Conservation (phyloP, 1,140 invertebrate species). For the Drosophila funebris region DNA sequence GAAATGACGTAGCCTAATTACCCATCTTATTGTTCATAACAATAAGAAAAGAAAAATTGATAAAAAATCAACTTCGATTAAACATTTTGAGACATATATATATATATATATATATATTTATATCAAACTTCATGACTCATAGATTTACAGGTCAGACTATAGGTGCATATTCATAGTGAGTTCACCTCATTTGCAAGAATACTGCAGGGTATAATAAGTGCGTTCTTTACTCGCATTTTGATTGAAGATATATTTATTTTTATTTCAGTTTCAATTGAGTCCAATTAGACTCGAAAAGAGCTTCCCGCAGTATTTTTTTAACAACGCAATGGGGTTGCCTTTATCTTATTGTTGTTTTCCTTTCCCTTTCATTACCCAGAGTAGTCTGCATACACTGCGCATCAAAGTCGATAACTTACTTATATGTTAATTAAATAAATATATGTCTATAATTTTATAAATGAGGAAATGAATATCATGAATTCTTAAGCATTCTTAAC, state of each 20-base stretch:
- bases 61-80: too few relatives aligned
- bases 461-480: background rate
- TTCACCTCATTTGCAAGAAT: background rate
- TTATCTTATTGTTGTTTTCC: slow-evolving; percentile 26
- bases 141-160: too few relatives aligned
- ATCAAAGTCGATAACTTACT: background rate
- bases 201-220: slow-evolving; percentile 25
- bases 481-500: background rate
- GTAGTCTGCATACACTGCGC: background rate
- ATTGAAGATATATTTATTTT: slow-evolving; percentile 77
- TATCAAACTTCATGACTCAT: too few relatives aligned
- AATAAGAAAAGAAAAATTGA: background rate
- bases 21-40: background rate
- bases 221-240: slow-evolving; percentile 40
- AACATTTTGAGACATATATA: too few relatives aligned
- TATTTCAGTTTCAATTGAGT: slow-evolving; percentile 72
- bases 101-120: too few relatives aligned
- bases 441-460: background rate
- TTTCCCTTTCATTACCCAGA: slow-evolving; percentile 22
- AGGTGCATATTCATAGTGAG: background rate
- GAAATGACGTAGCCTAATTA: background rate
- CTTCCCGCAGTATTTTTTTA: slow-evolving; percentile 44
- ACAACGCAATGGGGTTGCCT: slow-evolving; percentile 34
- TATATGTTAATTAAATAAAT: background rate
- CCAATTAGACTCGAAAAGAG: slow-evolving; percentile 66